Evolutionary conservation across 2,113 vertebrate genomes (phyloP), one percentile per base, ranked within the genome.

Genomic region (Geococcyx californianus): DNA sequence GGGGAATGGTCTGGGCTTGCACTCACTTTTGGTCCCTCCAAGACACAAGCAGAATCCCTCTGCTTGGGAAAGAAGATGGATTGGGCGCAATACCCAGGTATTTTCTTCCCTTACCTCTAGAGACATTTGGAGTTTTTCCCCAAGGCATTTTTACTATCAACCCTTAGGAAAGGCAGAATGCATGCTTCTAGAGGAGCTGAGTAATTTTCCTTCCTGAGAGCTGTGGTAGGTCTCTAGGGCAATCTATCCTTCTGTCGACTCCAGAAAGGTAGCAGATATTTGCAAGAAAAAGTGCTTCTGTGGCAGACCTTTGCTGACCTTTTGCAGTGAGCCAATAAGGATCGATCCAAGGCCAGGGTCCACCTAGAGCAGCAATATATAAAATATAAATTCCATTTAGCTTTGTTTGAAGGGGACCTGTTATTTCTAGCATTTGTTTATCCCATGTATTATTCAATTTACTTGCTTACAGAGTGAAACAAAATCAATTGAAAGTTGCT

Each of bases 401-500:
- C 34, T 59, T 15, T 54, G 45, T 66, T 33, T 34, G 44, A 29
- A 66, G 38, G 54, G 13, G 18, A 4, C 47, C 69, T 87, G 17
- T 51, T 76, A 26, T 62, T 93, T 82, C 55, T 58, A 58, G 66
- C 49, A 26, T 83, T 96, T 95, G 49, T 82, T 96, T 94, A 80
- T 74, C 87, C 76, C 67, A 81, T 89, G 76, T 81, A 78, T 95
- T 90, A 94, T 94, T 97, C 84, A 87, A 87, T 95, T 95, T 95
- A 51, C 66, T 95, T 95, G 85, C 95, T 97, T 96, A 92, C 68
- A 73, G 40, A 77, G 84, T 56, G 81, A 96, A 89, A 84, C 68
- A 91, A 96, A 97, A 97, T 96, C 95, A 96, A 86, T 95, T 59
- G 15, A n/a, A 92, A 97, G 84, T 74, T 45, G 3, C 49, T 93